Percentiles rank a stretch among this genome's conserved stretches.
phyloP scores from a whole-genome alignment of 2,888 invertebrate genomes.

The Pristionchus exspectatus region DNA sequence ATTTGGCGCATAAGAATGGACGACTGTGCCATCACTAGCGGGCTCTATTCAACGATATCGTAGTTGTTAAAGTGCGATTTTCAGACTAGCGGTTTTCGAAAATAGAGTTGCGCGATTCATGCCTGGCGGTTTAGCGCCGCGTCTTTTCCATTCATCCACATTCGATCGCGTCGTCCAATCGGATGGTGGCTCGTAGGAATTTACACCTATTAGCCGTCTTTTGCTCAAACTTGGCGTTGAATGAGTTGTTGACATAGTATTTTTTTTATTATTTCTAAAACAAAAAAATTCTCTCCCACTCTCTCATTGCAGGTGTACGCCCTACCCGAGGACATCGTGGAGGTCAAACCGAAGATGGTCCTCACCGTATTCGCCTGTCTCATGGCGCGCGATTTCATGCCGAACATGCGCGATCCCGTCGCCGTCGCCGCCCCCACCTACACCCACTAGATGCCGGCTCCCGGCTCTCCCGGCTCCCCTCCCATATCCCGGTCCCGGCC shows the following conservation, averaged over 20 bases:
- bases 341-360: slow-evolving; percentile 98
- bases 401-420: slow-evolving; percentile 85
- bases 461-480: neutral
- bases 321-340: slow-evolving; percentile 97
- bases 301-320: slow-evolving; percentile 86
- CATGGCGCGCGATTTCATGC: slow-evolving; percentile 96
- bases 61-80: too few species aligned
- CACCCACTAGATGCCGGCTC: slow-evolving; percentile 44
- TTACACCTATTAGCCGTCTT: too few species aligned
- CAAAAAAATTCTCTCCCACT: too few species aligned
- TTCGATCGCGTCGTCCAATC: too few species aligned
- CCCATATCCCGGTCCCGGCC: neutral
- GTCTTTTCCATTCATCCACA: neutral
- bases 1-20: too few species aligned
- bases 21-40: too few species aligned
- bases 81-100: too few species aligned
- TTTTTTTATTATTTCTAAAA: too few species aligned
- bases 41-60: too few species aligned
- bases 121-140: neutral
- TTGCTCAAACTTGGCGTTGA: too few species aligned
- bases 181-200: too few species aligned
- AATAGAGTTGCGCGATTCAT: neutral
- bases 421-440: slow-evolving; percentile 26
- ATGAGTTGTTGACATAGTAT: too few species aligned
- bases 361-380: slow-evolving; percentile 99